Evolutionary conservation across 2,113 vertebrate species (phyloP).

Genomic region (Chiloscyllium plagiosum): DNA sequence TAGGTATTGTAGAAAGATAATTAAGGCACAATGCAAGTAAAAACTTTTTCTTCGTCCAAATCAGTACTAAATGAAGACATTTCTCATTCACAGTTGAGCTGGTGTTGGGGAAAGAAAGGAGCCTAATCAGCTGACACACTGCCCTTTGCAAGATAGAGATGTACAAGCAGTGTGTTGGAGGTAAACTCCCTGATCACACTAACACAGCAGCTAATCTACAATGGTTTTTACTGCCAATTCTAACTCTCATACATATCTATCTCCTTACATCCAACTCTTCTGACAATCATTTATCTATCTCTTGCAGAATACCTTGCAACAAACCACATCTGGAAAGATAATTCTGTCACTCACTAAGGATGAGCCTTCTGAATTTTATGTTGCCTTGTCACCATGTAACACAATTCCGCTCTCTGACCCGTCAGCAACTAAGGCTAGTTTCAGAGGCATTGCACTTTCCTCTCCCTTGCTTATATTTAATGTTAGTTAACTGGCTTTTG

Average conservation of each 20-base stretch:
- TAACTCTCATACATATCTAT: background rate
- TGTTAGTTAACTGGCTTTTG: background rate
- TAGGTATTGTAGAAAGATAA: background rate
- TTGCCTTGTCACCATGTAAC: background rate
- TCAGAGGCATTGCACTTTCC: background rate
- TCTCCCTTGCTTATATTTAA: background rate
- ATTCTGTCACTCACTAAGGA: background rate
- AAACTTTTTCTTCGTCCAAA: background rate
- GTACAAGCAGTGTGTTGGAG: background rate
- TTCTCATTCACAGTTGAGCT: background rate
- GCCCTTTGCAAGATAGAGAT: background rate
- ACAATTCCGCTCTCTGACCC: background rate
- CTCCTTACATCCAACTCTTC: background rate
- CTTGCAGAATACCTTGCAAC: background rate
- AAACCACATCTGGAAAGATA: background rate
- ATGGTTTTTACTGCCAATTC: background rate
- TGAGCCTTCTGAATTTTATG: background rate
- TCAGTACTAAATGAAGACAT: background rate
- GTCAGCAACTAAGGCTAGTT: background rate
- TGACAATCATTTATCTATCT: background rate
- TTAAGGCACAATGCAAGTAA: background rate
- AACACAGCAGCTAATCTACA: conserved; percentile 7
- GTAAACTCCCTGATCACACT: background rate
- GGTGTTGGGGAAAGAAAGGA: background rate
- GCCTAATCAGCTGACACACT: background rate